Conservation (phyloP, 2,113 vertebrate genomes). For the Paracanthobrama guichenoti region DNA sequence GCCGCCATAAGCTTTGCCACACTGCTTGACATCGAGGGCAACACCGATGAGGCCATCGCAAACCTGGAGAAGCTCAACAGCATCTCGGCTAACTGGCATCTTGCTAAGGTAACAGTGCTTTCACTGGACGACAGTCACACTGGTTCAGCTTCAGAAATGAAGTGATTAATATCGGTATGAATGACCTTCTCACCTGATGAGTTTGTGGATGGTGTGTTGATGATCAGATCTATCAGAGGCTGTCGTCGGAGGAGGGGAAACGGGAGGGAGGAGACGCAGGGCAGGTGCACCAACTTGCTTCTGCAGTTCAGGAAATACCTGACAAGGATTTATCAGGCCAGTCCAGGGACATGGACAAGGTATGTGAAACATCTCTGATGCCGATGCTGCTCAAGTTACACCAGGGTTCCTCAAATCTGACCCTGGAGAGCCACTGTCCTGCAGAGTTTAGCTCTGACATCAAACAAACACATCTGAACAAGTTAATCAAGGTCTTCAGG, state of each 20-base stretch:
- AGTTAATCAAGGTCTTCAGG: too few relatives aligned
- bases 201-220: neutral
- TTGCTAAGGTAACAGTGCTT: conserved; percentile 81
- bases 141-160: neutral
- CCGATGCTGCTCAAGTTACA: neutral
- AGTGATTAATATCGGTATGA: neutral
- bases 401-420: too few relatives aligned
- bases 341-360: conserved; percentile 81
- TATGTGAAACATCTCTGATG: conserved; percentile 46
- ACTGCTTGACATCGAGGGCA: conserved; percentile 90
- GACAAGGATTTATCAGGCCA: conserved; percentile 81
- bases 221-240: conserved; percentile 89
- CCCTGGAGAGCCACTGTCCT: too few relatives aligned
- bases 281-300: conserved; percentile 83
- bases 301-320: conserved; percentile 84
- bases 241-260: conserved; percentile 91
- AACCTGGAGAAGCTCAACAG: conserved; percentile 89
- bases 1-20: conserved; percentile 83
- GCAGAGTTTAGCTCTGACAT: too few relatives aligned
- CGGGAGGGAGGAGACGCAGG: conserved; percentile 88
- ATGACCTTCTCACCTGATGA: neutral
- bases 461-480: too few relatives aligned
- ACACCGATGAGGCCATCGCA: conserved; percentile 86
- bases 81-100: conserved; percentile 88
- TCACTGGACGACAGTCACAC: neutral